Evolutionary conservation across 2,797 vertebrate genomes (phyloP).

Genomic region (Chloroceryle amazona): DNA sequence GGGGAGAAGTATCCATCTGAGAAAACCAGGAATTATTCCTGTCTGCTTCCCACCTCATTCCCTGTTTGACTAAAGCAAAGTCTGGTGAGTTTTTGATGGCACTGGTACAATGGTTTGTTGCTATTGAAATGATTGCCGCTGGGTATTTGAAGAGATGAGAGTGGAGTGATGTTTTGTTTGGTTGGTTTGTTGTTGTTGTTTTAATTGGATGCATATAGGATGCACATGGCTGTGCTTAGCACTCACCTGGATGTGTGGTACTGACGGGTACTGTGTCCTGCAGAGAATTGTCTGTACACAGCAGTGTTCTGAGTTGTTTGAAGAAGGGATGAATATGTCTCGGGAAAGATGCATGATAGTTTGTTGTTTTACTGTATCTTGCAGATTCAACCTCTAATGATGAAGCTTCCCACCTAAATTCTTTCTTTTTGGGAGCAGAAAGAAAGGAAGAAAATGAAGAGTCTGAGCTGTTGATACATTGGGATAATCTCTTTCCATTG

Average conservation of each 20-base stretch:
- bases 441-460: conserved; percentile 84
- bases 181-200: neutral
- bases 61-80: conserved; percentile 1
- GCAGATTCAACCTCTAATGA: conserved; percentile 83
- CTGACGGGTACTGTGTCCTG: neutral
- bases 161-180: neutral
- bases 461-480: conserved; percentile 83
- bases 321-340: conserved; percentile 70
- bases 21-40: neutral
- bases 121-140: neutral
- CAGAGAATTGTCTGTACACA: conserved; percentile 27
- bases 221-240: neutral
- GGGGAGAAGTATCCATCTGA: neutral
- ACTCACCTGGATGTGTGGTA: neutral
- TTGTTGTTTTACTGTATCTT: conserved; percentile 85
- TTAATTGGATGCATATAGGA: neutral
- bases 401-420: conserved; percentile 84
- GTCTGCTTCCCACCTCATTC: neutral
- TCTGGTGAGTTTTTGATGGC: neutral
- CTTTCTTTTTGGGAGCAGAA: conserved; percentile 83
- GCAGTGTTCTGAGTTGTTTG: conserved; percentile 63
- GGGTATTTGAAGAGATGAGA: neutral
- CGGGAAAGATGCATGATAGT: conserved; percentile 81
- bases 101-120: neutral
- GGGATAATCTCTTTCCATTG: conserved; percentile 81